Evolutionary conservation across 2,113 vertebrate genomes (phyloP).

Genomic region (Zosterops japonicus): DNA sequence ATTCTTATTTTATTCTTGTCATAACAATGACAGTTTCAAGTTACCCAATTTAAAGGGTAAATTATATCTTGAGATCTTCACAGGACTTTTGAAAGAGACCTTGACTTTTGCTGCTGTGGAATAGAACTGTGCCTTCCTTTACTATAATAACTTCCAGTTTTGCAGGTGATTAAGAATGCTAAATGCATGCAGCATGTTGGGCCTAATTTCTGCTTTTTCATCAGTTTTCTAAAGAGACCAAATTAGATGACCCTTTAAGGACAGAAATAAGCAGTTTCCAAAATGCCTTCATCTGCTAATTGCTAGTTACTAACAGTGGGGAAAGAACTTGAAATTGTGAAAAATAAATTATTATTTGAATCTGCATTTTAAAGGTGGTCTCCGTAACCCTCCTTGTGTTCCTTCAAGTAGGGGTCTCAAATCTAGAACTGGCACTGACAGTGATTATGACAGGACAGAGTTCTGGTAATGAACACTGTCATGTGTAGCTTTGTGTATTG

Average conservation of each 20-base stretch:
- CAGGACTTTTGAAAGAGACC: neutral
- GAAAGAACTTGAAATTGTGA: neutral
- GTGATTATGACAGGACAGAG: neutral
- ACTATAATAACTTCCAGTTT: neutral
- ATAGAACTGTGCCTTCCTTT: neutral
- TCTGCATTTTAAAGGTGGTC: neutral
- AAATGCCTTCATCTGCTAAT: neutral
- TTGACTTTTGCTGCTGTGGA: neutral
- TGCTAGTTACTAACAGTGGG: neutral
- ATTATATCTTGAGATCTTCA: neutral
- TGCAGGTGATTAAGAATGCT: neutral
- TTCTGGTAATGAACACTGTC: neutral
- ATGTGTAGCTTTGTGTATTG: neutral
- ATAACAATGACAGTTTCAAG: neutral
- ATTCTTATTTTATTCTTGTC: neutral
- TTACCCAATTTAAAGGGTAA: neutral
- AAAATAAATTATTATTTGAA: neutral
- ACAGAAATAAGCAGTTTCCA: neutral
- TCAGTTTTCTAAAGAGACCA: neutral
- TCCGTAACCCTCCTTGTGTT: neutral
- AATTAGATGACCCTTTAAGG: neutral
- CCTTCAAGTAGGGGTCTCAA: neutral
- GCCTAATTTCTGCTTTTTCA: neutral
- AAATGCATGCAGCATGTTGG: neutral
- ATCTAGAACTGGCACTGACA: neutral